These are phyloP conservation scores for Hyperoodon ampullatus DNA, from an alignment of 2,113 vertebrate species.

Conservation along the genomic window DNA sequence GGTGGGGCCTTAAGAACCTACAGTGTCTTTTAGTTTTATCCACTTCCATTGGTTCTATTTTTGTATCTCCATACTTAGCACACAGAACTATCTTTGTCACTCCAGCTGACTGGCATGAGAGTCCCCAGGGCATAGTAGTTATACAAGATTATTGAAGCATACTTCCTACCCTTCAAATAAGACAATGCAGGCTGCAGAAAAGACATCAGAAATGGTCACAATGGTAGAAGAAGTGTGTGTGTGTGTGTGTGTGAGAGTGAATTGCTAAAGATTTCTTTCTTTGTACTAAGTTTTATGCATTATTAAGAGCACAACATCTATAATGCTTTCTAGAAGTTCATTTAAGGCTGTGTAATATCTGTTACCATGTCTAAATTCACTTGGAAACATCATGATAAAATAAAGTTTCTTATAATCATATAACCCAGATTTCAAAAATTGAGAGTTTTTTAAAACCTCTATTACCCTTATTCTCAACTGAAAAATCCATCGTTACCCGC, in stretches of 20 bases:
- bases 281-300: not conserved
- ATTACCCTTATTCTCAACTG: not conserved
- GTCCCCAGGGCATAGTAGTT: slow-evolving; percentile 65
- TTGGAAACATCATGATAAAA: not conserved
- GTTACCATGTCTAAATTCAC: not conserved
- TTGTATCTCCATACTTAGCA: slow-evolving; percentile 48
- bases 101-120: slow-evolving; percentile 74
- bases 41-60: slow-evolving; percentile 68
- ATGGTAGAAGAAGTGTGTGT: not conserved
- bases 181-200: slow-evolving; percentile 50
- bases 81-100: slow-evolving; percentile 69
- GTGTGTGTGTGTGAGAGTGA: not conserved
- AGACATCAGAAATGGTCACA: slow-evolving; percentile 58
- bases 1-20: not conserved
- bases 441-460: not conserved
- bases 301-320: not conserved
- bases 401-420: not conserved
- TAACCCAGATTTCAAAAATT: not conserved
- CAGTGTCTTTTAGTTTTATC: not conserved
- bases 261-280: slow-evolving; percentile 12
- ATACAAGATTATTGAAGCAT: slow-evolving; percentile 41
- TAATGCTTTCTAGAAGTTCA: not conserved
- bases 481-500: not conserved
- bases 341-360: not conserved
- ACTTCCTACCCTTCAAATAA: slow-evolving; percentile 57